A percentile compares a stretch with the other conserved stretches of the same genome.
These are phyloP conservation scores for Anableps anableps DNA, from an alignment of 2,797 vertebrate genomes.

Conservation along the genomic window DNA sequence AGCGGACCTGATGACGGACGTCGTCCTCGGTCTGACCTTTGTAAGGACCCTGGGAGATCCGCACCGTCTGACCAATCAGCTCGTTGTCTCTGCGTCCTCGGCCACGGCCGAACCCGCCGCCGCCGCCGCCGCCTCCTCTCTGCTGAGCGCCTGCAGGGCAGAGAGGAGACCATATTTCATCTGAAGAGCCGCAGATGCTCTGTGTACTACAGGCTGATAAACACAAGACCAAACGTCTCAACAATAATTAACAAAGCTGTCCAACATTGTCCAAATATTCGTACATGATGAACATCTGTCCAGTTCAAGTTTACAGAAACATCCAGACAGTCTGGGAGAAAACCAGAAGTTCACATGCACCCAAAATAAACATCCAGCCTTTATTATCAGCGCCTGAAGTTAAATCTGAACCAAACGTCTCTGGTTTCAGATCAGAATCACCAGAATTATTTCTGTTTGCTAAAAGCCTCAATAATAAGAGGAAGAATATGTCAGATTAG, in stretches of 20 bases:
- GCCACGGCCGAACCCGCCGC: constrained; percentile 87
- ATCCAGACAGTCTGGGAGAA: neutral
- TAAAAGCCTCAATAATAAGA: no score
- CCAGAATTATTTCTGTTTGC: no score
- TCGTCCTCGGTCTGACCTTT: constrained; percentile 82
- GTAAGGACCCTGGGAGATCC: constrained; percentile 95
- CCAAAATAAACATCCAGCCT: no score
- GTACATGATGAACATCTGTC: neutral
- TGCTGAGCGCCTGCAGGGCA: constrained; percentile 65
- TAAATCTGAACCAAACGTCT: neutral
- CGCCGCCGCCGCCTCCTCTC: constrained; percentile 78
- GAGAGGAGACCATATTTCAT: neutral
- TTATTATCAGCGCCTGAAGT: neutral
- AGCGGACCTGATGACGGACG: neutral
- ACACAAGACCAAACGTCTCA: no score
- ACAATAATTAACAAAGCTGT: no score
- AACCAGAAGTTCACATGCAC: neutral
- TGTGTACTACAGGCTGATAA: neutral
- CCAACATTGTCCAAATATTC: no score
- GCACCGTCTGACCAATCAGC: constrained; percentile 94
- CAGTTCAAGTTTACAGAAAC: neutral
- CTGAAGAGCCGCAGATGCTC: no score
- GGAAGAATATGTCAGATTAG: no score
- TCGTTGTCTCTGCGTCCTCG: constrained; percentile 93
- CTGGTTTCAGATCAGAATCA: neutral